phyloP scores from a whole-genome alignment of 2,113 vertebrate genomes.

The Thunnus maccoyii region DNA sequence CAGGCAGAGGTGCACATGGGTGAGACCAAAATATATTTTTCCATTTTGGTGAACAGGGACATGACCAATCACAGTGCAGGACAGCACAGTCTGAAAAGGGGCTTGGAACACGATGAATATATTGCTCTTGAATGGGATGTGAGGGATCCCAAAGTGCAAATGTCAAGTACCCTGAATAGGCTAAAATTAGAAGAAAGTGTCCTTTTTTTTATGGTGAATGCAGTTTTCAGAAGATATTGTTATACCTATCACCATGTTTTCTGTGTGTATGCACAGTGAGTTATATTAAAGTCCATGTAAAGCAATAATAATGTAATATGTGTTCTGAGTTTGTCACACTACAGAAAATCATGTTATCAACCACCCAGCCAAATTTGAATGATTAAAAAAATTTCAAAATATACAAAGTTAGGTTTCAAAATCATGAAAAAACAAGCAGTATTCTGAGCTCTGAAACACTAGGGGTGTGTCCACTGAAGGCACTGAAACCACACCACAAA shows the following conservation, averaged over 20 bases:
- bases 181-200: constrained; percentile 5
- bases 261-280: not conserved
- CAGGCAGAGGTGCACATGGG: constrained; percentile 4
- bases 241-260: not conserved
- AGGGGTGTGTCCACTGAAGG: too few species aligned
- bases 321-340: too few species aligned
- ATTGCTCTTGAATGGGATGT: not conserved
- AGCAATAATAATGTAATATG: too few species aligned
- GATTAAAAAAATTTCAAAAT: too few species aligned
- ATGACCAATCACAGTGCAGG: not conserved
- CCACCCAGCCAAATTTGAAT: too few species aligned
- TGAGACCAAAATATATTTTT: constrained; percentile 12
- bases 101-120: not conserved
- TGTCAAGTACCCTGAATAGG: not conserved
- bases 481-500: too few species aligned
- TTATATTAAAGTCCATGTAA: not conserved
- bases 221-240: not conserved
- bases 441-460: too few species aligned
- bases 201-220: constrained; percentile 5
- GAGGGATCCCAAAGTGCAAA: constrained; percentile 1
- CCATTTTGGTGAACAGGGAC: not conserved
- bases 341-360: too few species aligned
- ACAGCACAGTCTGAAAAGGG: not conserved
- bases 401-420: too few species aligned
- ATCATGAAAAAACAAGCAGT: too few species aligned